Evolutionary conservation across 2,888 invertebrate species (phyloP).

Genomic region (Amphipoea lucens): DNA sequence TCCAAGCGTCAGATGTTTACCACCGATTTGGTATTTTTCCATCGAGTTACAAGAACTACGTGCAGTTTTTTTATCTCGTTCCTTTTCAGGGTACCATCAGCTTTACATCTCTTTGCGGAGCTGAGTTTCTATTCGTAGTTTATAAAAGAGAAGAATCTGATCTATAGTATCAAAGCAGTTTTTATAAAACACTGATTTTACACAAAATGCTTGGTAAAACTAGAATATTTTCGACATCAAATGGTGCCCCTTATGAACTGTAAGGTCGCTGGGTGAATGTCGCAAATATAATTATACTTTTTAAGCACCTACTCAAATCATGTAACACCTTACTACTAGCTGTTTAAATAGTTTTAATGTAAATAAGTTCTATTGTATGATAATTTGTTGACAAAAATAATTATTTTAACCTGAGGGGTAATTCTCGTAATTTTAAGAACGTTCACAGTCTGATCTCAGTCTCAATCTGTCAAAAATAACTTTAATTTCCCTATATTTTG

Average conservation of each 20-base stretch:
- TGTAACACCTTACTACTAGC: too few species aligned
- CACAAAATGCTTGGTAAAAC: neutral
- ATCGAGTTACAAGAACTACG: conserved; percentile 65
- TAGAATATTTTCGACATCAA: too few species aligned
- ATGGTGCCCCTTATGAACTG: neutral
- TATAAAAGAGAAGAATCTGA: neutral
- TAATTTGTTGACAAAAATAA: neutral
- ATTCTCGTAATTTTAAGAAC: too few species aligned
- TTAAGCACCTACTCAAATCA: too few species aligned
- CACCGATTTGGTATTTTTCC: conserved; percentile 68
- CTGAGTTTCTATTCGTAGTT: neutral
- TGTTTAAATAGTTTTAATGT: too few species aligned
- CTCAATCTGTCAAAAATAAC: too few species aligned
- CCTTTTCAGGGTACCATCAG: conserved; percentile 52
- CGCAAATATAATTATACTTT: too few species aligned
- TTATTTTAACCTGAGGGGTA: neutral
- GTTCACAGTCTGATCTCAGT: too few species aligned
- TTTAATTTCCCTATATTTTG: too few species aligned
- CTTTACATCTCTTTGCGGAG: conserved; percentile 37
- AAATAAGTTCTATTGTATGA: neutral
- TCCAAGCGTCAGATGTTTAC: conserved; percentile 64
- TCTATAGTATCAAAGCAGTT: neutral
- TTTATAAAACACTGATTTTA: neutral
- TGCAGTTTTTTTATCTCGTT: conserved; percentile 67
- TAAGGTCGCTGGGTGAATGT: neutral